These are phyloP conservation scores for Ganaspis brasiliensis DNA, from an alignment of 2,888 invertebrate species.

Conservation along the genomic window DNA sequence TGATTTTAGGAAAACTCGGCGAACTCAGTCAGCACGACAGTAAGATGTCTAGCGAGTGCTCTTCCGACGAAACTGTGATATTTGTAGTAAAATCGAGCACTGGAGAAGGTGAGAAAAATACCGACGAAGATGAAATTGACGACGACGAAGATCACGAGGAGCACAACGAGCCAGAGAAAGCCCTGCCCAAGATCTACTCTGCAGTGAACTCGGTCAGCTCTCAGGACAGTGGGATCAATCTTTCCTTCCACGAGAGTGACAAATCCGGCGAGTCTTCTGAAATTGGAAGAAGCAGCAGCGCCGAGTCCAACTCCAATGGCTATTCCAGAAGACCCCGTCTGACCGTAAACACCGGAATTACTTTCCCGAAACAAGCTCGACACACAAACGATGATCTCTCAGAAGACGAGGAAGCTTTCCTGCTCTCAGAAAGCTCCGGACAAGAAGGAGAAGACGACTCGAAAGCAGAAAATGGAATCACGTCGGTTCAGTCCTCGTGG, in stretches of 20 bases:
- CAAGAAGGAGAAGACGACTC: slow-evolving; percentile 77
- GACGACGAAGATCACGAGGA: slow-evolving; percentile 81
- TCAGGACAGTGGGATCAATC: slow-evolving; percentile 90
- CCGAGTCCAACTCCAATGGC: slow-evolving; percentile 74
- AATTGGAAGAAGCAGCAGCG: slow-evolving; percentile 73
- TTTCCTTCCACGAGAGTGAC: slow-evolving; percentile 87
- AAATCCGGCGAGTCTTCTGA: slow-evolving; percentile 78
- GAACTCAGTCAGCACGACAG: slow-evolving; percentile 77
- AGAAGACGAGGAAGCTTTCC: slow-evolving; percentile 73
- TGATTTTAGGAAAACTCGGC: slow-evolving; percentile 67
- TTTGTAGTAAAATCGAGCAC: slow-evolving; percentile 75
- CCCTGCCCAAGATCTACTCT: slow-evolving; percentile 83
- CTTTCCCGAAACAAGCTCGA: slow-evolving; percentile 63
- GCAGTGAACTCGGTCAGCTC: slow-evolving; percentile 88
- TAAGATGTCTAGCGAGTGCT: slow-evolving; percentile 80
- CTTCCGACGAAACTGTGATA: slow-evolving; percentile 80
- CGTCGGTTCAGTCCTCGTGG: slow-evolving; percentile 83
- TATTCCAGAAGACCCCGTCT: slow-evolving; percentile 66
- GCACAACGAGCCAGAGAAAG: slow-evolving; percentile 79
- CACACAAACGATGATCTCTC: slow-evolving; percentile 72
- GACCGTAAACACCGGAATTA: slow-evolving; percentile 50
- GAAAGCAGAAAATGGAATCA: slow-evolving; percentile 8
- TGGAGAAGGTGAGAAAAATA: slow-evolving; percentile 62
- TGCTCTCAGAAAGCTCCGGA: slow-evolving; percentile 69
- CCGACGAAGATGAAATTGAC: slow-evolving; percentile 83